Conservation (phyloP, 53 echinoderm and acorn worm species). For the Mesocentrotus franciscanus region DNA sequence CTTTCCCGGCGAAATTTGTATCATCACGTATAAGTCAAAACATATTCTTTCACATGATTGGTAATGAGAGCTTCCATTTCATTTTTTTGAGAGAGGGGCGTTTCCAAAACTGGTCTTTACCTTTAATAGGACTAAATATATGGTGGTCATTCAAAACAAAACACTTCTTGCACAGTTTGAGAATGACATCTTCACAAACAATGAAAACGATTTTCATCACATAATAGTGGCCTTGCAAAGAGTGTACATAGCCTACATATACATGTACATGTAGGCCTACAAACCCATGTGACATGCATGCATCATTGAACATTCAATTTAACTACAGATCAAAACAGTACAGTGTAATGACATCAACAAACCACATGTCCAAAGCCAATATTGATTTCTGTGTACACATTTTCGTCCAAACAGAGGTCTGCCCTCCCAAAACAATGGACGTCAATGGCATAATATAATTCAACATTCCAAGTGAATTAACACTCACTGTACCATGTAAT, state of each 20-base stretch:
- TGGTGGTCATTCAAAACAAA: too few relatives aligned
- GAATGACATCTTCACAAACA: too few relatives aligned
- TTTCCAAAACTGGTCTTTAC: too few relatives aligned
- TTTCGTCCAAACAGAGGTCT: not conserved
- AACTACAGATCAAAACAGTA: not conserved
- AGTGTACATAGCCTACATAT: not conserved
- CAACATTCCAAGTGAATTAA: not conserved
- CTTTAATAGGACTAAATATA: too few relatives aligned
- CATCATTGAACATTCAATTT: not conserved
- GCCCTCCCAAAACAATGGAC: slow-evolving; percentile 15
- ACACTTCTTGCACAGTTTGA: too few relatives aligned
- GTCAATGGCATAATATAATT: slow-evolving; percentile 6
- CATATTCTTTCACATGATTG: too few relatives aligned
- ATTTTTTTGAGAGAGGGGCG: too few relatives aligned
- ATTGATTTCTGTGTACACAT: not conserved
- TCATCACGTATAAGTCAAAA: too few relatives aligned
- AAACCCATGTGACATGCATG: not conserved
- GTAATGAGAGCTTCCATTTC: too few relatives aligned
- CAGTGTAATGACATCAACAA: not conserved
- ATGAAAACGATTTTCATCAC: not conserved
- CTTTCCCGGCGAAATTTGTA: too few relatives aligned
- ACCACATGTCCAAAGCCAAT: slow-evolving; percentile 35
- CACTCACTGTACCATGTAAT: not conserved
- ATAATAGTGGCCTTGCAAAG: not conserved
- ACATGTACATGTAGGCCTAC: not conserved